Evolutionary conservation across 1,140 invertebrate species (phyloP), one percentile per base, ranked within the genome.

Genomic region (Drosophila mojavensis): DNA sequence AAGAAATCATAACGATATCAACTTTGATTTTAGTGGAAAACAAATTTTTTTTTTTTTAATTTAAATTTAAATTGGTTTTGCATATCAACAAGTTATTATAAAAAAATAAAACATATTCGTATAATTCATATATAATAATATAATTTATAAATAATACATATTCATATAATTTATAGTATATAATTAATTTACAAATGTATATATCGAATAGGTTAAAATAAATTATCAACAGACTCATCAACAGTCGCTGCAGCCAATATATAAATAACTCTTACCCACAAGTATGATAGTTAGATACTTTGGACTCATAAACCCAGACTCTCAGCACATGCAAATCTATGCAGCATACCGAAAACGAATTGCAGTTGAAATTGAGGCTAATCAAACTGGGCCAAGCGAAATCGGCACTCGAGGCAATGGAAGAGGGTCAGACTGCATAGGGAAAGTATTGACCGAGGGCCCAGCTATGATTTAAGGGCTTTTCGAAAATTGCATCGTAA

Each of bases 401-500:
- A 24, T 17, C 9, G 41, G 64, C 63, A n/a, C 47, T 6, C 11
- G 7, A 51, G 58, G 36, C 30, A 17, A 50, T 20, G 17, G 33
- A 36, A 50, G 53, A n/a, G 28, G n/a, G 50, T 15, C n/a, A 60
- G 60, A 56, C 11, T 39, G 20, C 61, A 66, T 33, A 67, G 64
- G 63, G 60, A 75, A 78, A 78, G 73, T 75, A 54, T 65, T 67
- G 69, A 72, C 36, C 54, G 26, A 73, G 62, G 58, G 1, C 10
- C n/a, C 45, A 56, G 54, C 30, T 58, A 55, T 70, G 73, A 80
- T 88, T 80, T 79, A 79, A 68, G 75, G 83, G 69, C 69, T 80
- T 81, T 86, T 41, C 28, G 53, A 82, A 86, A 79, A 86, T 72
- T 73, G 82, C 73, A 66, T 88, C 84, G 76, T 88, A 88, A 90